Conservation (phyloP, 2,797 vertebrate species). For the Sorex maritimensis region DNA sequence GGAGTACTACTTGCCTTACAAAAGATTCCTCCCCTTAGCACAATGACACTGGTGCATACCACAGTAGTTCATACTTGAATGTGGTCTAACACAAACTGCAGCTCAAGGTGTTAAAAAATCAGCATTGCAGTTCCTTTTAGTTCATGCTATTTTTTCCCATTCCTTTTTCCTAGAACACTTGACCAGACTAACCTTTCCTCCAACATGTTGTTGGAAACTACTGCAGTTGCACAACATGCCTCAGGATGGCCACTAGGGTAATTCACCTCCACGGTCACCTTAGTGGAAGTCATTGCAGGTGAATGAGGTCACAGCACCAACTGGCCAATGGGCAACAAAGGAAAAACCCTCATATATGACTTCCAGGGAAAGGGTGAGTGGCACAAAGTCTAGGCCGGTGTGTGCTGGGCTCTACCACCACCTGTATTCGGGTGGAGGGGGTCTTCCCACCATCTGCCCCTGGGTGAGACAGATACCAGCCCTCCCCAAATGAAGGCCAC, state of each 20-base stretch:
- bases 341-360: fast-evolving
- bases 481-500: background rate
- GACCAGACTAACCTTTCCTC: background rate
- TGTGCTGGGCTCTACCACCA: background rate
- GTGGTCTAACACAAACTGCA: too few species aligned
- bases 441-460: too few species aligned
- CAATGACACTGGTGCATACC: too few species aligned
- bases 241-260: fast-evolving
- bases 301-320: background rate
- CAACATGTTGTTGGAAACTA: fast-evolving
- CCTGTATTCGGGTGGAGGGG: background rate
- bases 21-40: background rate
- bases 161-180: background rate
- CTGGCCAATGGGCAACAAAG: fast-evolving
- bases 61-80: too few species aligned
- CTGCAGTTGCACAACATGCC: fast-evolving
- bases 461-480: background rate
- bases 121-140: background rate
- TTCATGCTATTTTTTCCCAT: background rate
- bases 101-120: too few species aligned
- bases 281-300: background rate
- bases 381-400: background rate
- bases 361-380: background rate
- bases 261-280: too few species aligned
- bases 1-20: background rate